These are phyloP conservation scores for Coranthus polyacanthus DNA, from an alignment of 2,797 vertebrate species.

Conservation along the genomic window DNA sequence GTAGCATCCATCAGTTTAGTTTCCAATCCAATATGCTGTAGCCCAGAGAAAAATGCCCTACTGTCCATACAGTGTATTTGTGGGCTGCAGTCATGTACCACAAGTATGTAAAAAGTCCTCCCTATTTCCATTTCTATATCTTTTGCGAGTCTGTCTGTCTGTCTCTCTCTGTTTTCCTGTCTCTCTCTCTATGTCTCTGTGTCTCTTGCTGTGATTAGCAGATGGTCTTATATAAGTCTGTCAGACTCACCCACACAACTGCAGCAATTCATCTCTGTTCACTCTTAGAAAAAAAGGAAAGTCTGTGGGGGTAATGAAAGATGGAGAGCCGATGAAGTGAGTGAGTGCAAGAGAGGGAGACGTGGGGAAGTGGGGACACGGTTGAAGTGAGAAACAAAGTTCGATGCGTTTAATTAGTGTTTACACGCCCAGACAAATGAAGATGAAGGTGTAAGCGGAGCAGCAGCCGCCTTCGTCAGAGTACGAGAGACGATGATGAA, in stretches of 20 bases:
- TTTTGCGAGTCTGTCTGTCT: not conserved
- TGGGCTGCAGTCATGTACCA: not conserved
- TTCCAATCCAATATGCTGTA: no score
- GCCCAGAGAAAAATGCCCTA: no score
- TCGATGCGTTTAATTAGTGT: constrained; percentile 63
- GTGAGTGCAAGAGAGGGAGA: constrained; percentile 17
- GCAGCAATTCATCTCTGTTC: constrained; percentile 62
- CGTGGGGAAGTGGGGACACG: constrained; percentile 16
- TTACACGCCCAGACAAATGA: constrained; percentile 52
- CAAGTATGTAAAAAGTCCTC: not conserved
- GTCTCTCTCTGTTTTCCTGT: not conserved
- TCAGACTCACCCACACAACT: constrained; percentile 69
- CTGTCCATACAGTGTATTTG: no score
- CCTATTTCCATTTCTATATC: constrained; percentile 4
- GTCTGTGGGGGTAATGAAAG: constrained; percentile 42
- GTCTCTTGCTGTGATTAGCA: constrained; percentile 61
- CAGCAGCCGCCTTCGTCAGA: constrained; percentile 18
- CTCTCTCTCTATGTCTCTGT: constrained; percentile 12
- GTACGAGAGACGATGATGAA: constrained; percentile 36
- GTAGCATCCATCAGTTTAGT: not conserved
- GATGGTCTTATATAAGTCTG: constrained; percentile 67
- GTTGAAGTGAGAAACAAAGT: constrained; percentile 53
- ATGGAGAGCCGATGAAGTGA: constrained; percentile 46
- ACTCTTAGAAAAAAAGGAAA: constrained; percentile 35
- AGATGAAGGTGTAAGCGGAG: constrained; percentile 40